phyloP scores from a whole-genome alignment of 2,888 invertebrate genomes.

The Pyrgus malvae region DNA sequence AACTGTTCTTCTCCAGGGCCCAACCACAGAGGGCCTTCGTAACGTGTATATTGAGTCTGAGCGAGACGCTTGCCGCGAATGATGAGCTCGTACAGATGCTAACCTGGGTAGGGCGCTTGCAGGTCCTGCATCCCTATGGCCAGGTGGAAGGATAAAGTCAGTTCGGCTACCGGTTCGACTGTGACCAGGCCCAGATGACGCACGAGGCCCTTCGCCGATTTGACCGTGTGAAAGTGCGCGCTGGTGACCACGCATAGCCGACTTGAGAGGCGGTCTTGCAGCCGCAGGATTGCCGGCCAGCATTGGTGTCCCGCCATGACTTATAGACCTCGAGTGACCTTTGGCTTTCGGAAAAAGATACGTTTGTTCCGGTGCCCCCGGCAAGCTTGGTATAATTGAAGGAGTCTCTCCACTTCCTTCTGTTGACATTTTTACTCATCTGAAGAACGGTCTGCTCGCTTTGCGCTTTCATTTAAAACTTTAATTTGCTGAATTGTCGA shows the following conservation, averaged over 20 bases:
- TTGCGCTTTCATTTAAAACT: conserved; percentile 75
- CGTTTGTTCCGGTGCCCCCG: conserved; percentile 78
- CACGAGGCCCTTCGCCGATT: conserved; percentile 83
- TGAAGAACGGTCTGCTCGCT: conserved; percentile 64
- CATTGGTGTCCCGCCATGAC: conserved; percentile 88
- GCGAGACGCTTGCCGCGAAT: conserved; percentile 93
- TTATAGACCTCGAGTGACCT: conserved; percentile 91
- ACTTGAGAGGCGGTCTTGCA: conserved; percentile 88
- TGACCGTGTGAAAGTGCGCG: conserved; percentile 94
- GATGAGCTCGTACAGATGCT: conserved; percentile 79
- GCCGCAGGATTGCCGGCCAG: conserved; percentile 65
- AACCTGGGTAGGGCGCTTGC: conserved; percentile 71
- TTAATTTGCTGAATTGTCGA: conserved; percentile 42
- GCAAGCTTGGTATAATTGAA: conserved; percentile 72
- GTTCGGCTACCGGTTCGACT: conserved; percentile 92
- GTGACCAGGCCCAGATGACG: conserved; percentile 83
- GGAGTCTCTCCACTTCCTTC: conserved; percentile 84
- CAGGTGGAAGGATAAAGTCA: conserved; percentile 93
- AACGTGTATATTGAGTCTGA: conserved; percentile 95
- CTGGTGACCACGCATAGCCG: conserved; percentile 88
- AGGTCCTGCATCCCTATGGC: conserved; percentile 86
- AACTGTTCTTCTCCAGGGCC: conserved; percentile 86
- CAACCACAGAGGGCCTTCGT: conserved; percentile 86
- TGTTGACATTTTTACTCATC: conserved; percentile 87
- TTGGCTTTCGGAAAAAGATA: conserved; percentile 78